phyloP scores from a whole-genome alignment of 1,140 invertebrate genomes.

The Belonocnema kinseyi region DNA sequence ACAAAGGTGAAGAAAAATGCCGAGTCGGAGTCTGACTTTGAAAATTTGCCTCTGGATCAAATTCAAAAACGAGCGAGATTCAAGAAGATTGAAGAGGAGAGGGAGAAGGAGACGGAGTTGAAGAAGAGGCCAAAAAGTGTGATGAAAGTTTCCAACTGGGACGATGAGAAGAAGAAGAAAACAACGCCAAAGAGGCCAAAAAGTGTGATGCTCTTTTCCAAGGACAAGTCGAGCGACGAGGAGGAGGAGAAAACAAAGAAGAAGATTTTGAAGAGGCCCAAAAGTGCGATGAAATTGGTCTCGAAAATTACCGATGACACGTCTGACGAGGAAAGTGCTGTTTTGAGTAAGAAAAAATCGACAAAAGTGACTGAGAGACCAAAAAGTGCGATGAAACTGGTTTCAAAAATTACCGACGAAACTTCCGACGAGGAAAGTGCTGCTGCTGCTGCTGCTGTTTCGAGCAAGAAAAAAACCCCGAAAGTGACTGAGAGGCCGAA shows the following conservation, averaged over 20 bases:
- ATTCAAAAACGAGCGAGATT: background rate
- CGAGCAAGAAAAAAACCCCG: background rate
- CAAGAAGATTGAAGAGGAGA: background rate
- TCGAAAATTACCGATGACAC: conserved; percentile 1
- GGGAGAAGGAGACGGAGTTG: background rate
- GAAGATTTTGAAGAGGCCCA: background rate
- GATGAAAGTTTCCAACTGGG: conserved; percentile 1
- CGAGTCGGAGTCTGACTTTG: background rate
- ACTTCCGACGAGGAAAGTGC: background rate
- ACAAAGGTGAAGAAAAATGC: conserved; percentile 22
- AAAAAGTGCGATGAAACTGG: conserved; percentile 10
- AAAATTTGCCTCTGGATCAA: too few species aligned
- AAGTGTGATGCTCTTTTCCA: background rate
- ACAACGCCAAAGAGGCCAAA: background rate
- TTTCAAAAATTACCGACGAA: background rate
- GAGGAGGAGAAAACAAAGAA: background rate
- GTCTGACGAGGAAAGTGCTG: background rate
- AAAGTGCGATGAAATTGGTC: conserved; percentile 7
- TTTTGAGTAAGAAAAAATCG: background rate
- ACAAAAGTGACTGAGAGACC: background rate
- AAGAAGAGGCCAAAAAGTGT: conserved; percentile 15
- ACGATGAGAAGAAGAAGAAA: background rate
- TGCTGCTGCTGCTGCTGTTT: background rate
- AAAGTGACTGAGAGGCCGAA: background rate
- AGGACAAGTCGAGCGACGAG: background rate